Evolutionary conservation across 2,888 invertebrate genomes (phyloP).

Genomic region (Mimachlamys varia): DNA sequence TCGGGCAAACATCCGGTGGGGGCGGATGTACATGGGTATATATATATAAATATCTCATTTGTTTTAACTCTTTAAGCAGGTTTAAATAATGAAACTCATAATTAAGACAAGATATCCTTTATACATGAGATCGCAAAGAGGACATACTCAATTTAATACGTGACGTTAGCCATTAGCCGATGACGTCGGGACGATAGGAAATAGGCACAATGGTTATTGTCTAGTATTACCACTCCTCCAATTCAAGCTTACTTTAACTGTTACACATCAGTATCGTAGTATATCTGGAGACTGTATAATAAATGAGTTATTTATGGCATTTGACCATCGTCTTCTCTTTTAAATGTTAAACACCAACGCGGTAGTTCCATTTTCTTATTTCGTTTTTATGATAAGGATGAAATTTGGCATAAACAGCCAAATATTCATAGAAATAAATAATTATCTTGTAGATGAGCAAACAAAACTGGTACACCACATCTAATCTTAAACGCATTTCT

Average conservation of each 20-base stretch:
- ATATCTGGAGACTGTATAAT: not conserved
- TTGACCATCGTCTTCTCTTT: not conserved
- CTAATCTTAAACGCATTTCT: too few species aligned
- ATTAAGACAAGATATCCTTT: not conserved
- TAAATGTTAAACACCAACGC: too few species aligned
- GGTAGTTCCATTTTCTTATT: too few species aligned
- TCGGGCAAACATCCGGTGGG: not conserved
- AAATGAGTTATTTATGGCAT: not conserved
- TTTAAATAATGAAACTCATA: not conserved
- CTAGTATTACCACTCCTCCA: not conserved
- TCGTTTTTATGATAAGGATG: too few species aligned
- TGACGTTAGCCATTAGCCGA: slow-evolving; percentile 8
- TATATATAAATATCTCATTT: not conserved
- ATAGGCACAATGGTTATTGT: slow-evolving; percentile 17
- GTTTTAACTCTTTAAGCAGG: not conserved
- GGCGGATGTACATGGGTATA: slow-evolving; percentile 22
- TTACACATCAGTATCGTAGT: not conserved
- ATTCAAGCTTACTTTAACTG: not conserved
- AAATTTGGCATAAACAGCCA: too few species aligned
- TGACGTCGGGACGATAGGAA: not conserved
- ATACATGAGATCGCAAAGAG: not conserved
- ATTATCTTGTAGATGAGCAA: too few species aligned
- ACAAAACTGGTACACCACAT: too few species aligned
- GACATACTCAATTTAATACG: not conserved
- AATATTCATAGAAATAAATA: too few species aligned